These are phyloP conservation scores for Pitta sordida DNA, from an alignment of 2,113 vertebrate species.

Conservation along the genomic window DNA sequence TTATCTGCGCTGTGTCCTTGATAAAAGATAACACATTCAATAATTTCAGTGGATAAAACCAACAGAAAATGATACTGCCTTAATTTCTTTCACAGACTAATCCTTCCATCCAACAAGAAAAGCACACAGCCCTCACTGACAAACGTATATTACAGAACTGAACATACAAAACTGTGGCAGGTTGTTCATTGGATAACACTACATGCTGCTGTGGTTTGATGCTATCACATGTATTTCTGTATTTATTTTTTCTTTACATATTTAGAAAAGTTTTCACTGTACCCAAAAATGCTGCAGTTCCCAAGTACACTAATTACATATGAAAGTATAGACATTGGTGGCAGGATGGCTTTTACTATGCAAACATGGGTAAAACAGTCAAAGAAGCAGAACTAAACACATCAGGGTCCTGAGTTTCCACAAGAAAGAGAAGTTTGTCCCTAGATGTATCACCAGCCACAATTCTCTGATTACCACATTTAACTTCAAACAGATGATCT, in stretches of 20 bases:
- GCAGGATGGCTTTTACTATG: not conserved
- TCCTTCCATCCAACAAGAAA: not conserved
- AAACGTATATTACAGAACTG: not conserved
- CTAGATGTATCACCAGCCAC: not conserved
- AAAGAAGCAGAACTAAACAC: not conserved
- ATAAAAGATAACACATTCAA: accelerated
- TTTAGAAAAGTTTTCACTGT: not conserved
- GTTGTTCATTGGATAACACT: not conserved
- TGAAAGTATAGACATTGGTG: not conserved
- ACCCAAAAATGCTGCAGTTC: not conserved
- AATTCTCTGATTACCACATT: not conserved
- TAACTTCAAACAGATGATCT: not conserved
- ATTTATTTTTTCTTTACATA: not conserved
- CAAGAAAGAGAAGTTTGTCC: not conserved
- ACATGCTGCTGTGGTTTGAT: not conserved
- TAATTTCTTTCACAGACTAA: not conserved
- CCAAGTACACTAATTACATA: not conserved
- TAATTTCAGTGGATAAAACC: not conserved
- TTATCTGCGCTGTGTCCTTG: not conserved
- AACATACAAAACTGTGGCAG: not conserved
- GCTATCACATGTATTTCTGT: not conserved
- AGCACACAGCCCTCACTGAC: not conserved
- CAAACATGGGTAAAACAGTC: not conserved
- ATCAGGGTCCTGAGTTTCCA: not conserved
- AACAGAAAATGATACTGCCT: not conserved